Evolutionary conservation across 2,113 vertebrate species (phyloP), one percentile per base, ranked within the genome.

Genomic region (Scartelaos histophorus): DNA sequence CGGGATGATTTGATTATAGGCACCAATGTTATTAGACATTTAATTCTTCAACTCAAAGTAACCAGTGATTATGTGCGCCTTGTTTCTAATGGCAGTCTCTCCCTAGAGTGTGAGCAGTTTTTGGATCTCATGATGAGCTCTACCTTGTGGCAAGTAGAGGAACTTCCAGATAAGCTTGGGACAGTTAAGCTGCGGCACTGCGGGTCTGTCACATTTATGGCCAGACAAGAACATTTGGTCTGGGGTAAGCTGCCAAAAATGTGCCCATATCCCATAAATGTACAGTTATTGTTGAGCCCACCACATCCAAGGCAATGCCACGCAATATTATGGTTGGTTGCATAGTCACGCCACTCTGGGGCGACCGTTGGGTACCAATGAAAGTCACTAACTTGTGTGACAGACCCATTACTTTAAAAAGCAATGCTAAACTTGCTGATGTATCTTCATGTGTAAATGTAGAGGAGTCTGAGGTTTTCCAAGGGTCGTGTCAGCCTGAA

Each of bases 351-450:
- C 57, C 78, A 0, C 29, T 83, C 67, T 76, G 74, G 78, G 60
- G 65, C 22, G 79, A 89, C 6, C n/a, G 73, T 2, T 86, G 75
- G 81, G 10, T 79, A 5, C 75, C 81, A 2, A 69, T 86, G 69
- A 88, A 69, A 7, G 57, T 78, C 0, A 47, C 66, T 0, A 83
- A 85, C n/a, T 3, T 67, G 5, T 72, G 67, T 1, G 7, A 81
- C 10, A 69, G 75, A 4, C 47, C 74, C 0, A 58, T 88, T 13
- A 84, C 57, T 0, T 3, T 88, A 3, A 82, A 29, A 4, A 67
- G 67, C 11, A 86, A 88, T 38, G 16, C 71, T 0, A 84, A 81
- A 3, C 0, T 87, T 7, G 79, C 80, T 6, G 80, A 89, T 38
- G 84, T 83, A 0, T 86, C 38, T 1, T 71, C 70, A 0, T 89